phyloP scores from a whole-genome alignment of 1,140 invertebrate genomes.

The Harlomillsia oculata region DNA sequence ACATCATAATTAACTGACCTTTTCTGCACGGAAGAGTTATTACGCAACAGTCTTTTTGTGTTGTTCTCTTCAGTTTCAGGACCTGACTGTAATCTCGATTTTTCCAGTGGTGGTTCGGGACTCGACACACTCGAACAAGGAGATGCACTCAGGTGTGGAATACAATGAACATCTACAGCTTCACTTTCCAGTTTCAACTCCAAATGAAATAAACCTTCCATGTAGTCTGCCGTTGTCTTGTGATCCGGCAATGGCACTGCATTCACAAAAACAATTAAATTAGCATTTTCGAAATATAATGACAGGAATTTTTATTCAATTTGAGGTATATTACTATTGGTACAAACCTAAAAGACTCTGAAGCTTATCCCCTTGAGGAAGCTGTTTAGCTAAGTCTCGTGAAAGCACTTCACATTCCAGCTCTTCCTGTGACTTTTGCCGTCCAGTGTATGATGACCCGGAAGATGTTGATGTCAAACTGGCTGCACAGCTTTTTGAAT shows the following conservation, averaged over 20 bases:
- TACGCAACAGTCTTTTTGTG: too few species aligned
- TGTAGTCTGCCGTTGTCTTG: constrained; percentile 67
- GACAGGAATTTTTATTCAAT: neutral
- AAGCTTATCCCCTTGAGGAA: constrained; percentile 56
- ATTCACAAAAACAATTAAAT: constrained; percentile 24
- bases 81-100: too few species aligned
- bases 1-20: too few species aligned
- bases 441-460: constrained; percentile 36
- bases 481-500: constrained; percentile 1
- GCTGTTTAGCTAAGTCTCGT: constrained; percentile 58
- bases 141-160: too few species aligned
- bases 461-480: constrained; percentile 7
- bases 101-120: too few species aligned
- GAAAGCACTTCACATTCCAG: constrained; percentile 68
- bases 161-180: too few species aligned
- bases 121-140: too few species aligned
- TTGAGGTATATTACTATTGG: too few species aligned
- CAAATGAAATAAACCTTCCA: constrained; percentile 64
- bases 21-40: too few species aligned
- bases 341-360: constrained; percentile 59
- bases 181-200: constrained; percentile 13
- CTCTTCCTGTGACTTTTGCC: constrained; percentile 60
- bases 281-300: neutral
- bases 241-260: constrained; percentile 57
- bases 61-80: too few species aligned